phyloP scores from a whole-genome alignment of 2,888 invertebrate species.

The Galerucella nymphaeae region DNA sequence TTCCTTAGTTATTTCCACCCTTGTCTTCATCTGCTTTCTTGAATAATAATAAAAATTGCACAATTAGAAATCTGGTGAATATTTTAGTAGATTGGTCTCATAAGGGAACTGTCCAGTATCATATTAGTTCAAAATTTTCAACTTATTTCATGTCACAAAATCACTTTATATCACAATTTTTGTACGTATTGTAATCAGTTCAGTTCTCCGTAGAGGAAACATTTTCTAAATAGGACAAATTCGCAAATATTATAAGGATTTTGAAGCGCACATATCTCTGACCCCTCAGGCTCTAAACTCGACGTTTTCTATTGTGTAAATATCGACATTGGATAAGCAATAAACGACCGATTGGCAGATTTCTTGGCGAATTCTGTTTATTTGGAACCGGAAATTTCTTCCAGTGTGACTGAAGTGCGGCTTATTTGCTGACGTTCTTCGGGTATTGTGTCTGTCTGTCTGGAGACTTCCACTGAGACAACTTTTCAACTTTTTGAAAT shows the following conservation, averaged over 20 bases:
- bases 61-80: too few relatives aligned
- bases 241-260: neutral
- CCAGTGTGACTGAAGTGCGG: slow-evolving; percentile 35
- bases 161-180: too few relatives aligned
- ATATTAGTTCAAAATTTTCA: too few relatives aligned
- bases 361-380: slow-evolving; percentile 35
- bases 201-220: neutral
- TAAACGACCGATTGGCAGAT: slow-evolving; percentile 39
- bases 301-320: slow-evolving; percentile 36
- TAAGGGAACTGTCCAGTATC: too few relatives aligned
- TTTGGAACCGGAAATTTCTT: slow-evolving; percentile 35
- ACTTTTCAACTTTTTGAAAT: slow-evolving; percentile 6
- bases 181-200: neutral
- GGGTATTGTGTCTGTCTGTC: slow-evolving; percentile 30
- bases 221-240: neutral
- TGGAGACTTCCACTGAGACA: slow-evolving; percentile 12
- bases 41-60: too few relatives aligned
- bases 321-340: slow-evolving; percentile 41
- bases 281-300: slow-evolving; percentile 18
- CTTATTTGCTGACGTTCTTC: slow-evolving; percentile 34
- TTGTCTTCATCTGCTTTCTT: too few relatives aligned
- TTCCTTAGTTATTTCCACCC: too few relatives aligned
- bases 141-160: too few relatives aligned
- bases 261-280: slow-evolving; percentile 10
- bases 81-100: too few relatives aligned